Base-by-base conservation (phyloP, 2,888 invertebrate genomes). In the Theodoxus fluviatilis region DNA sequence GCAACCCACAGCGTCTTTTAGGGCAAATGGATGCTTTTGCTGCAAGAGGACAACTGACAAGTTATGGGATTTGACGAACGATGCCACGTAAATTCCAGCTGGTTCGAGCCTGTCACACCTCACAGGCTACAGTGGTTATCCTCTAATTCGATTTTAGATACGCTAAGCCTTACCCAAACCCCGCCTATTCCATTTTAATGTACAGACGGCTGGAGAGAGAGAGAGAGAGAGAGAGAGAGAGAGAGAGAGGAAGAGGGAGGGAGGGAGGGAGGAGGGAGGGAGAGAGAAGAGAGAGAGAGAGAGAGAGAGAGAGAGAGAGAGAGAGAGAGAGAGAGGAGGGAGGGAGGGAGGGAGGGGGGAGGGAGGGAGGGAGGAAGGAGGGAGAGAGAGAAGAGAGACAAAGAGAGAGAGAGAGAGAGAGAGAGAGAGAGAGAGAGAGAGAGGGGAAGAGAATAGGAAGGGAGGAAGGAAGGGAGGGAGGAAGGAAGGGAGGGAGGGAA, bases 391-490 rank as follows among this genome's bases (percentile, higher is more conserved):
- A 37, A 15, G 35, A 15, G 12, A 28, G 33, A 25, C 33, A n/a
- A 22, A 7, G 12, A 3, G 68, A 4, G 38, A 33, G n/a, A n/a
- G 55, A 3, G 15, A 1, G 2, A 12, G 33, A 35, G 57, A 25
- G 47, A 18, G 38, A 43, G 59, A 28, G 12, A 22, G 68, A 15
- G 40, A 55, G 38, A 37, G 52, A 25, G 61, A 43, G 38, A 52
- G 43, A 52, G 63, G 49, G 31, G 18, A 33, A 40, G 68, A 66
- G 40, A 28, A 38, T 55, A 64, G 37, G 49, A 61, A 31, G 52
- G 63, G 31, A 22, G 33, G 9, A 69, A 35, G 64, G 38, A 35
- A 31, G 37, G 49, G 52, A n/a, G 37, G 47, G 52, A 3, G 1
- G 1, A 43, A 47, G 25, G 38, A 63, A 15, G 63, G 63, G 38